phyloP scores from a whole-genome alignment of 2,797 vertebrate species.

The Spatula versicolor region DNA sequence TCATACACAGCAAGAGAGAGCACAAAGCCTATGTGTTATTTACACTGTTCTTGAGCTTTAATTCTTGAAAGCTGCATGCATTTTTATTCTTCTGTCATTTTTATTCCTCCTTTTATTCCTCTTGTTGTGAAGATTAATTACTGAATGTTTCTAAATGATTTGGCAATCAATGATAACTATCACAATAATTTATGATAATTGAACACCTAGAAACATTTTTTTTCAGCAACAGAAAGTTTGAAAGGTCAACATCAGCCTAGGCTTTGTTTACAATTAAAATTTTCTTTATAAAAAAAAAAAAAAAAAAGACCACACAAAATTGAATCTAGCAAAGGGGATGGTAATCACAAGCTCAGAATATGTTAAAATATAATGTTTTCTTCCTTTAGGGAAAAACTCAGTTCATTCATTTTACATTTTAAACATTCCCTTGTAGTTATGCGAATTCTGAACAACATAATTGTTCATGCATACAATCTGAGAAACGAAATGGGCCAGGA shows the following conservation, averaged over 20 bases:
- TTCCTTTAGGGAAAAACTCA: background rate
- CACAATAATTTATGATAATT: background rate
- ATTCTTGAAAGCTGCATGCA: background rate
- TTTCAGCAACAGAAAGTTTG: background rate
- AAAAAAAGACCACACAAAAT: background rate
- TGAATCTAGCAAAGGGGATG: background rate
- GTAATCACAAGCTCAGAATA: background rate
- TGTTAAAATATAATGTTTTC: background rate
- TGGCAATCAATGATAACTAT: background rate
- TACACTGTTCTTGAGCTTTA: background rate
- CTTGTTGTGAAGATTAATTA: conserved; percentile 8
- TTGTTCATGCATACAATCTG: background rate
- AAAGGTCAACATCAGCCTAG: background rate
- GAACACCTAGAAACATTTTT: background rate
- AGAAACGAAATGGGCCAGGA: background rate
- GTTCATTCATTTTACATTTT: conserved; percentile 7
- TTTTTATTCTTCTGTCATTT: background rate
- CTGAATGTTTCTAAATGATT: background rate
- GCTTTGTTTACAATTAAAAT: background rate
- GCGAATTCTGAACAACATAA: background rate
- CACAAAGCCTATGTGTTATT: background rate
- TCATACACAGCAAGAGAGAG: background rate
- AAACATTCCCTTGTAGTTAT: background rate
- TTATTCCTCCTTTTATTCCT: background rate
- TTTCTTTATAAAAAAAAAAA: background rate